These are phyloP conservation scores for Hemistola chrysoprasaria DNA, from an alignment of 2,888 invertebrate species.

Conservation along the genomic window DNA sequence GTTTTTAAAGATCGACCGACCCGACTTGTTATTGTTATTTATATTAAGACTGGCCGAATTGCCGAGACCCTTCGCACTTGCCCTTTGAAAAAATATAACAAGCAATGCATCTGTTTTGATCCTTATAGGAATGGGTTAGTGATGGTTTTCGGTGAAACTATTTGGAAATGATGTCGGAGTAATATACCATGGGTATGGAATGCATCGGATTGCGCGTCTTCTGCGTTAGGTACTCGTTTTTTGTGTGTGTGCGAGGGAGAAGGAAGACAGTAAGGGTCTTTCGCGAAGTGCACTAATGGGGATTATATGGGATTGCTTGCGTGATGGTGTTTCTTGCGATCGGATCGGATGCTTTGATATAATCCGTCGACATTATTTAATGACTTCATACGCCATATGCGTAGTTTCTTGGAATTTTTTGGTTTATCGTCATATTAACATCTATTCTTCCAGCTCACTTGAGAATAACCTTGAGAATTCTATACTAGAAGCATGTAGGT, in stretches of 20 bases:
- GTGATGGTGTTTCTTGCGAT: slow-evolving; percentile 50
- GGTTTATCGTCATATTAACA: no score
- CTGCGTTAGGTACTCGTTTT: slow-evolving; percentile 73
- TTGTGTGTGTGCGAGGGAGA: slow-evolving; percentile 70
- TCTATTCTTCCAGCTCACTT: no score
- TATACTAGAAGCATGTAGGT: no score
- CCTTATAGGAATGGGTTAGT: slow-evolving; percentile 43
- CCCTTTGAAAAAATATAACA: slow-evolving; percentile 38
- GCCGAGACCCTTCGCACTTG: slow-evolving; percentile 34
- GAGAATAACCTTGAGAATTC: no score
- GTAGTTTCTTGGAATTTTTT: slow-evolving; percentile 5
- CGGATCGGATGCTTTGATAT: slow-evolving; percentile 41
- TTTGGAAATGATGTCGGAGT: slow-evolving; percentile 35
- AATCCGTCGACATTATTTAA: slow-evolving; percentile 35
- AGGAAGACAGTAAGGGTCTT: slow-evolving; percentile 49
- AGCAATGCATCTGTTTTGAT: slow-evolving; percentile 30
- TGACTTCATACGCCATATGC: slow-evolving; percentile 23
- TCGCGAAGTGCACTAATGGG: slow-evolving; percentile 74
- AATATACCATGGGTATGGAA: slow-evolving; percentile 62
- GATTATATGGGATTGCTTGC: slow-evolving; percentile 66
- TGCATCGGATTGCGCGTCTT: slow-evolving; percentile 72
- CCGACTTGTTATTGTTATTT: slow-evolving; percentile 76
- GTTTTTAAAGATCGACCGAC: slow-evolving; percentile 57
- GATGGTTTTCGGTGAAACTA: slow-evolving; percentile 33
- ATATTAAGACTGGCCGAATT: slow-evolving; percentile 71